Percentiles rank a stretch among this genome's conserved stretches.
phyloP scores from a whole-genome alignment of 1,140 invertebrate genomes.

The Apolygus lucorum region DNA sequence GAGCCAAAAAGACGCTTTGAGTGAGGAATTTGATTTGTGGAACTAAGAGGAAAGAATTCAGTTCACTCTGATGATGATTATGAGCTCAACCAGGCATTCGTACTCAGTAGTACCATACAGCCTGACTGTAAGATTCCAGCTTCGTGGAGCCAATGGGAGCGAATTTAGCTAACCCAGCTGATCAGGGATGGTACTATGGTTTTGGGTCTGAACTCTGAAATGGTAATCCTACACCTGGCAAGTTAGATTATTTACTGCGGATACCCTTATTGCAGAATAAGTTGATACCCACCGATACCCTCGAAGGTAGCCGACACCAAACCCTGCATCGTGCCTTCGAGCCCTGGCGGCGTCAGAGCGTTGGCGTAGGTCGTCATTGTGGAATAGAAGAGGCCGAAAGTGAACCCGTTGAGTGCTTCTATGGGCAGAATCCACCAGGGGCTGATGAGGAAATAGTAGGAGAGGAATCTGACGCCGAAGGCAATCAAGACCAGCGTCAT shows the following conservation, averaged over 20 bases:
- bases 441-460: slow-evolving; percentile 43
- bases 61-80: too few relatives aligned
- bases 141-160: too few relatives aligned
- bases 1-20: too few relatives aligned
- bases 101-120: too few relatives aligned
- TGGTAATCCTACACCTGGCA: neutral
- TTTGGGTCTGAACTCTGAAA: too few relatives aligned
- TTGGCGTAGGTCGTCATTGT: slow-evolving; percentile 44
- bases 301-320: slow-evolving; percentile 41
- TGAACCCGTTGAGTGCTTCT: slow-evolving; percentile 45
- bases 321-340: slow-evolving; percentile 42
- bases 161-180: too few relatives aligned
- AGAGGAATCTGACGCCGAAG: slow-evolving; percentile 43
- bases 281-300: slow-evolving; percentile 37
- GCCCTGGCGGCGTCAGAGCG: slow-evolving; percentile 41
- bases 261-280: neutral
- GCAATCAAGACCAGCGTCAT: slow-evolving; percentile 41
- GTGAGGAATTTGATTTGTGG: too few relatives aligned
- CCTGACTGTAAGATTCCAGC: too few relatives aligned
- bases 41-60: too few relatives aligned
- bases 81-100: too few relatives aligned
- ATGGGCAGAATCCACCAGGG: slow-evolving; percentile 45
- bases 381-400: slow-evolving; percentile 47
- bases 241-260: neutral
- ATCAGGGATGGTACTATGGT: too few relatives aligned